phyloP scores from a whole-genome alignment of 2,113 vertebrate genomes.

The Acanthochromis polyacanthus region DNA sequence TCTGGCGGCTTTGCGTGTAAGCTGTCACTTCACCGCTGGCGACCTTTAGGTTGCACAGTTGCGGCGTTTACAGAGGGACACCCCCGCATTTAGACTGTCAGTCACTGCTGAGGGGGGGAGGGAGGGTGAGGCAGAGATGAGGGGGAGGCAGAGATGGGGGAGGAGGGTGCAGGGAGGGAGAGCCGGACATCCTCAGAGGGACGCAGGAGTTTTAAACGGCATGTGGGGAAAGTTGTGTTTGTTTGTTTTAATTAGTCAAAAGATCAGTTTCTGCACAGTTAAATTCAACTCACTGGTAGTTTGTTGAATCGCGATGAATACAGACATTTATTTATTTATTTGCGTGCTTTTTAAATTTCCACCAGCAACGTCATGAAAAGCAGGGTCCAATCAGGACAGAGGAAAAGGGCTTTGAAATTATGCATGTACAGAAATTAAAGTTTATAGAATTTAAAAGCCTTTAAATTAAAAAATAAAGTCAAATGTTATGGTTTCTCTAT shows the following conservation, averaged over 20 bases:
- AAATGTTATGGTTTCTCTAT: not conserved
- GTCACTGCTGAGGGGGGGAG: constrained; percentile 34
- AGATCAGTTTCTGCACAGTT: not conserved
- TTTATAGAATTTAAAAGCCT: not conserved
- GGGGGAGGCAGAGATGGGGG: too few relatives aligned
- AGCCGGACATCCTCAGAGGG: constrained; percentile 1
- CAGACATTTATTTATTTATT: not conserved
- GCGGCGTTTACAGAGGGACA: constrained; percentile 55
- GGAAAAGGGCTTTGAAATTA: not conserved
- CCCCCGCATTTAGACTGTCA: constrained; percentile 57
- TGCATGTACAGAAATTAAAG: not conserved
- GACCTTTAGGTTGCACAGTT: constrained; percentile 67
- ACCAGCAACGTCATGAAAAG: constrained; percentile 22
- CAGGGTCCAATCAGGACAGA: constrained; percentile 30
- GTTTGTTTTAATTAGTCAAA: too few relatives aligned
- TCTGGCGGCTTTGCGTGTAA: constrained; percentile 65
- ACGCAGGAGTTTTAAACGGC: not conserved
- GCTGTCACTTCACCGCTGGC: constrained; percentile 77
- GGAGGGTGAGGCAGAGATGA: not conserved
- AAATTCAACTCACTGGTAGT: not conserved
- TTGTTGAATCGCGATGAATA: not conserved
- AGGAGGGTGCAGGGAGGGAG: too few relatives aligned
- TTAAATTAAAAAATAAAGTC: not conserved
- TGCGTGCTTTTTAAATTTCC: not conserved
- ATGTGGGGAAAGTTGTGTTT: not conserved